Base-by-base conservation (phyloP, 2,797 vertebrate species). In the Enteromius argenteus region DNA sequence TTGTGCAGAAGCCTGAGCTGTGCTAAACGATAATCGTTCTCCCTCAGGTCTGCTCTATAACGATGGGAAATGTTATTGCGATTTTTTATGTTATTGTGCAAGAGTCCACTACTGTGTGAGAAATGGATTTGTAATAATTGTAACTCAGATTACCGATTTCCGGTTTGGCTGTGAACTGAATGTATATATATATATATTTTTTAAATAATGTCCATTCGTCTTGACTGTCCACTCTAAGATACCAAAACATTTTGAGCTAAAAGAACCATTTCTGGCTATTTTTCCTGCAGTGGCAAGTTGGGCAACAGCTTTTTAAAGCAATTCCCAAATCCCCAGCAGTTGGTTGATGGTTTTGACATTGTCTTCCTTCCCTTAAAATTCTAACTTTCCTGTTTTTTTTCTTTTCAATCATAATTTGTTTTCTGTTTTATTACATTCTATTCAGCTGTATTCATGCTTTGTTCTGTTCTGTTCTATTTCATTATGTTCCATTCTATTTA, bases 21-120 rank as follows among this genome's bases (percentile, higher is more conserved):
- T 21, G 67, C 68, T 79, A 51, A 79, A 79, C 64, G n/a, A 64
- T 84, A 72, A 79, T 51, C 2, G 4, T 60, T 51, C 56, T 58
- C 30, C 42, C 44, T 74, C 58, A 32, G 23, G 68, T 46, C 68
- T 49, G 27, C 9, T 30, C 27, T 78, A 46, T 49, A 69, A 56
- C 30, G 14, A 60, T 49, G 5, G 5, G 3, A 15, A 60, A 58
- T 79, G 14, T 49, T 84, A 39, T 44, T 75, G 13, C 35, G 3
- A 23, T 35, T 77, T 37, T 27, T 27, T 27, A 27, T 27, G 27
- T 27, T 27, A 27, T 27, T 58, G 44, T 56, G 21, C 30, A 51
- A 75, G 14, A 37, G 66, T 73, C 19, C 30, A 44, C 10, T n/a
- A n/a, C 62, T 76, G 19, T 53, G n/a, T 21, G 11, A n/a, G 23